phyloP scores from a whole-genome alignment of 2,113 vertebrate genomes.

The Platichthys flesus region DNA sequence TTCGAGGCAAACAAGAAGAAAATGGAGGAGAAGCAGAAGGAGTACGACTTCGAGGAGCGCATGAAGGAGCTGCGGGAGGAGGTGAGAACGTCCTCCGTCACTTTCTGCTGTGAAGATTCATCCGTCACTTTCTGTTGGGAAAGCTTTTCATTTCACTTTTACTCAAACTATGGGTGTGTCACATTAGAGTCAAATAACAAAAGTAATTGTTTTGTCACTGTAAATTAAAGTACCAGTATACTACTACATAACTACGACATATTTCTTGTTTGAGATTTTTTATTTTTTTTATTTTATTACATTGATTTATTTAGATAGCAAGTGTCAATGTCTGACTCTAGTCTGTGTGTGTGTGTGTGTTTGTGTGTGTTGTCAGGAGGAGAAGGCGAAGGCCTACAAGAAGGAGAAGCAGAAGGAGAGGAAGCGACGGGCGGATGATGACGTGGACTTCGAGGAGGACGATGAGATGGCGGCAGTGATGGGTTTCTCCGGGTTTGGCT shows the following conservation, averaged over 20 bases:
- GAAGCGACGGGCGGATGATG: conserved; percentile 94
- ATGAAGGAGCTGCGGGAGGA: conserved; percentile 98
- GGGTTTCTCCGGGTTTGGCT: conserved; percentile 97
- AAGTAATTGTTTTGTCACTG: too few relatives aligned
- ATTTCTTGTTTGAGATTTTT: too few relatives aligned
- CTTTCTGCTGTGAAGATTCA: background rate
- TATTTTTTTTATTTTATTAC: too few relatives aligned
- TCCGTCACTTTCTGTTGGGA: too few relatives aligned
- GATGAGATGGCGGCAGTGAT: conserved; percentile 99
- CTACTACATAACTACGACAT: too few relatives aligned
- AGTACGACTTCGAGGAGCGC: conserved; percentile 98
- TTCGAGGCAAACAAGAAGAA: conserved; percentile 99
- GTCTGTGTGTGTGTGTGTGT: background rate
- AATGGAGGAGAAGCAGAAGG: conserved; percentile 98
- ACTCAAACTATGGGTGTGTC: too few relatives aligned
- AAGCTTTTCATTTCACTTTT: too few relatives aligned
- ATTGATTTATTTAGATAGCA: too few relatives aligned
- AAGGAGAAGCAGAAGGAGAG: conserved; percentile 97
- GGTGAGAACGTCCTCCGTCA: conserved; percentile 76
- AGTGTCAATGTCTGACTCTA: too few relatives aligned
- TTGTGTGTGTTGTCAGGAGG: conserved; percentile 84
- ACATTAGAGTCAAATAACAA: too few relatives aligned
- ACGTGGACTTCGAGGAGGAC: conserved; percentile 93
- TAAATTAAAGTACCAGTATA: too few relatives aligned
- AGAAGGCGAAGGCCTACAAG: conserved; percentile 98